Percentiles rank a stretch among this genome's conserved stretches.
These are phyloP conservation scores for Tromatobia lineatoria DNA, from an alignment of 2,888 invertebrate genomes.

Conservation along the genomic window DNA sequence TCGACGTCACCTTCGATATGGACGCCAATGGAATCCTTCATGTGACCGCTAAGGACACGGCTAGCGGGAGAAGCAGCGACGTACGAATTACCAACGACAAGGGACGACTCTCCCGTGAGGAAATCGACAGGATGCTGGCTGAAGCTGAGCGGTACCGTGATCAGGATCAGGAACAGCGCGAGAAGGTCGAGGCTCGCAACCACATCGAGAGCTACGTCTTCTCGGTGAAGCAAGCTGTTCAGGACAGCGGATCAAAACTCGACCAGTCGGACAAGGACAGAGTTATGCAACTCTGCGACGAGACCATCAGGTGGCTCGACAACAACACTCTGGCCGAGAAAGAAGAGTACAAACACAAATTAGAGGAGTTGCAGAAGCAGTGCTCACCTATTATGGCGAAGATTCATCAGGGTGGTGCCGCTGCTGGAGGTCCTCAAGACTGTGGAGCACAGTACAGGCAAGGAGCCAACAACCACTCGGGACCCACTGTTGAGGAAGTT, in stretches of 20 bases:
- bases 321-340: constrained; percentile 89
- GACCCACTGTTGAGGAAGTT: constrained; percentile 86
- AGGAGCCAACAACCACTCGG: constrained; percentile 68
- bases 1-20: constrained; percentile 90
- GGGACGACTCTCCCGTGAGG: constrained; percentile 91
- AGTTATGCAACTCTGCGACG: constrained; percentile 87
- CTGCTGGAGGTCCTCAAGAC: constrained; percentile 58
- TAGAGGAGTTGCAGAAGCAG: constrained; percentile 88
- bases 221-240: constrained; percentile 89
- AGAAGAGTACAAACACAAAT: constrained; percentile 88
- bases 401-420: constrained; percentile 75
- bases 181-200: constrained; percentile 90
- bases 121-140: constrained; percentile 92
- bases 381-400: constrained; percentile 86
- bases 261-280: constrained; percentile 82
- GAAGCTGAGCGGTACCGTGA: constrained; percentile 91
- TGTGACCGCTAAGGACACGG: constrained; percentile 87
- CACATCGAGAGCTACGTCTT: constrained; percentile 91
- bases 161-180: constrained; percentile 90
- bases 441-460: constrained; percentile 65
- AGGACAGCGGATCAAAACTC: constrained; percentile 89
- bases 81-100: constrained; percentile 94
- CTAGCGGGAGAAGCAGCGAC: constrained; percentile 90
- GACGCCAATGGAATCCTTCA: constrained; percentile 91
- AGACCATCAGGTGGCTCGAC: constrained; percentile 91